Conservation (phyloP, 1,140 invertebrate genomes). For the Philaenus spumarius region DNA sequence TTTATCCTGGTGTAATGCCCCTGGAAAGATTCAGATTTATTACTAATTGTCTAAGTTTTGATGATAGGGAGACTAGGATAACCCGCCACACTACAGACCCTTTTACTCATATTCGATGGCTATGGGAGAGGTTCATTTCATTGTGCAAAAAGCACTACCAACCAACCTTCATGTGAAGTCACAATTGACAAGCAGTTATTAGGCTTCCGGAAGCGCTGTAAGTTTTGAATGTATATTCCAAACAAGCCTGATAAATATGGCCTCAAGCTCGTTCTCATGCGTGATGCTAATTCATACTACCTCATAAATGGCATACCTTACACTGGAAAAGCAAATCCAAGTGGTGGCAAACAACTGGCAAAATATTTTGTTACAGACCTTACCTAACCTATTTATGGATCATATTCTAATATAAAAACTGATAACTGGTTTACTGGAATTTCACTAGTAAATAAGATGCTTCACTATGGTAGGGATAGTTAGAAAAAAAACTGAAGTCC, state of each 20-base stretch:
- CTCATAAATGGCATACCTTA: background rate
- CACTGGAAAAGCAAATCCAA: background rate
- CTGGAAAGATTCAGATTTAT: slow-evolving; percentile 34
- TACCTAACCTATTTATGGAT: background rate
- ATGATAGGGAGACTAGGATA: slow-evolving; percentile 30
- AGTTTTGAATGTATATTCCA: slow-evolving; percentile 40
- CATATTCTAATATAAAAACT: background rate
- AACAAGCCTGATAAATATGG: slow-evolving; percentile 43
- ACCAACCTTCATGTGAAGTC: slow-evolving; percentile 18
- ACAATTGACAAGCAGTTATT: slow-evolving; percentile 36
- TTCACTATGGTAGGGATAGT: background rate
- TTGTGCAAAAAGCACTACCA: slow-evolving; percentile 29
- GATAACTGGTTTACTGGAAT: background rate
- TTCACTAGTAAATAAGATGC: background rate
- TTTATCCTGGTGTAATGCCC: background rate
- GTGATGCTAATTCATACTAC: slow-evolving; percentile 24
- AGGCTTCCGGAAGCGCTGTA: slow-evolving; percentile 36
- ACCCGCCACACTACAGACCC: slow-evolving; percentile 23
- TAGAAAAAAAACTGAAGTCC: background rate
- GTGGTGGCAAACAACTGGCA: background rate
- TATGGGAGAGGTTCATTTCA: slow-evolving; percentile 24
- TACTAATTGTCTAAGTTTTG: slow-evolving; percentile 32
- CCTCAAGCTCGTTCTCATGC: slow-evolving; percentile 36
- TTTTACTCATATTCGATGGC: slow-evolving; percentile 23
- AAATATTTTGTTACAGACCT: background rate